A percentile compares a stretch with the other conserved stretches of the same genome.
Evolutionary conservation across 1,140 invertebrate species (phyloP).

Genomic region (Leptinotarsa texana): DNA sequence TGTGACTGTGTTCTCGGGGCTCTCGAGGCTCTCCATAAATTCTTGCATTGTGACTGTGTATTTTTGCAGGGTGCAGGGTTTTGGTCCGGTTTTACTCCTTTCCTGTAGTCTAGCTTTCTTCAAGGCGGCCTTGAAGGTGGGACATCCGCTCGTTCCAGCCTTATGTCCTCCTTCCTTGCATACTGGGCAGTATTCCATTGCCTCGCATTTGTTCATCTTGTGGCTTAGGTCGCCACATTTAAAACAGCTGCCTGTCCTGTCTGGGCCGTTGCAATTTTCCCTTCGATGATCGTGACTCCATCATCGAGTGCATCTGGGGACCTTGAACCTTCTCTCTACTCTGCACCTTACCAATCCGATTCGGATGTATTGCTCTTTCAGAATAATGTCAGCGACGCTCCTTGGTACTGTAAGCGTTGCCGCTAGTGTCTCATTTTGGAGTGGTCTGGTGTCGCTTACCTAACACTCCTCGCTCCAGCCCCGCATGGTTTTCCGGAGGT

Average conservation of each 20-base stretch:
- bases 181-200: slow-evolving; percentile 10
- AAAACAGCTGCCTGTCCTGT: slow-evolving; percentile 29
- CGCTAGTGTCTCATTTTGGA: slow-evolving; percentile 22
- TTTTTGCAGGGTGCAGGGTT: background rate
- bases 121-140: slow-evolving; percentile 13
- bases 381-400: slow-evolving; percentile 9
- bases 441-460: slow-evolving; percentile 27
- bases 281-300: slow-evolving; percentile 31
- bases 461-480: background rate
- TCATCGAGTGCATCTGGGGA: slow-evolving; percentile 32
- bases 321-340: slow-evolving; percentile 29
- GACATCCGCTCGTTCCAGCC: slow-evolving; percentile 4
- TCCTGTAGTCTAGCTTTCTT: background rate
- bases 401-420: slow-evolving; percentile 21
- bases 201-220: slow-evolving; percentile 15
- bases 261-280: slow-evolving; percentile 27
- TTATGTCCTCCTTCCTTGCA: slow-evolving; percentile 21
- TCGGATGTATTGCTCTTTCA: slow-evolving; percentile 10
- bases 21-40: too few relatives aligned
- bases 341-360: slow-evolving; percentile 31
- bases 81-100: background rate
- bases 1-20: too few relatives aligned
- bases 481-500: slow-evolving; percentile 2
- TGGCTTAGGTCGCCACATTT: slow-evolving; percentile 32
- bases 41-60: background rate